Base-by-base conservation (phyloP, 2,797 vertebrate species). In the Vireo griseus region DNA sequence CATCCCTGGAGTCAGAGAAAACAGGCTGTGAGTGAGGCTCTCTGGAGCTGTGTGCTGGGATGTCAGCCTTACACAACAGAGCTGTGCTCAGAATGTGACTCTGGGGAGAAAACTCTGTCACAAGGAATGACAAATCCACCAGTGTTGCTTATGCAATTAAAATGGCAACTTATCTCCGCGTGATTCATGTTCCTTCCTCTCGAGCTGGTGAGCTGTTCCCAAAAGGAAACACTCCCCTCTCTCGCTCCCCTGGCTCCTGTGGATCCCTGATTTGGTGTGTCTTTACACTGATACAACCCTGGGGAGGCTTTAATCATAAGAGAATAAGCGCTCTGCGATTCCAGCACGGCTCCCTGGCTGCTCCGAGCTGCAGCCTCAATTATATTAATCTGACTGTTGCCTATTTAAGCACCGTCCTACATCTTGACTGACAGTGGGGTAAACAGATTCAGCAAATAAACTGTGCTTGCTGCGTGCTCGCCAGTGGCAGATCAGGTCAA, bases 371-470 rank as follows among this genome's bases (percentile, higher is more conserved):
- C 82, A 67, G 71, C 92, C 86, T 75, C 95, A 71, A 13, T 90
- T 85, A 10, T 66, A 67, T 93, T 91, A 77, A 91, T 84, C 90
- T 88, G 84, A 26, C 84, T 77, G 63, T 20, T 85, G 89, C 84
- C 94, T 92, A 14, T 95, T 96, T 91, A 90, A 76, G 91, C 74
- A 58, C 44, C 8, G 0, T 59, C 55, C 81, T 82, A 11, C 81
- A 57, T 91, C 86, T 77, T 94, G 90, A 94, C 18, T 90, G 91
- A 22, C 83, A 78, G 86, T 7, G 74, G 48, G 57, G 88, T 75
- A 94, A 95, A 92, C 76, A 78, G 86, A 92, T 83, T 73, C 79
- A 62, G 79, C 89, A 96, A 95, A 91, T 73, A 55, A 92, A 83
- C 86, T 62, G 37, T 44, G 14, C 7, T 66, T 25, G 69, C 87